These are phyloP conservation scores for Pristionchus maxplancki DNA, from an alignment of 2,888 invertebrate genomes.

Conservation along the genomic window DNA sequence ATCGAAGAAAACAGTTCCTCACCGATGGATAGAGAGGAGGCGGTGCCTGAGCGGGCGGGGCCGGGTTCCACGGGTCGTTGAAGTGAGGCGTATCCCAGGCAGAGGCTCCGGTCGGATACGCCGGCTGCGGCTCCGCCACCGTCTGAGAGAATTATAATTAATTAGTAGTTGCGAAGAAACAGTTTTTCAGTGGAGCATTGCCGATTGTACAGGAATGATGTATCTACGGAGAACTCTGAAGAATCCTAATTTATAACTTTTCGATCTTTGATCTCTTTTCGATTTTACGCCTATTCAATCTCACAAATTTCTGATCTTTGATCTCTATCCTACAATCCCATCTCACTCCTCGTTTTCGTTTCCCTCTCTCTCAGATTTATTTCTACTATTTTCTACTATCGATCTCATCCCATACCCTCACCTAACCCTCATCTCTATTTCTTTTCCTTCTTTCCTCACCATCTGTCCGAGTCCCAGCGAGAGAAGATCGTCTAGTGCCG, in stretches of 20 bases:
- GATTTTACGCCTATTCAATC: too few species aligned
- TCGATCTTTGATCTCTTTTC: background rate
- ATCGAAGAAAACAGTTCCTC: background rate
- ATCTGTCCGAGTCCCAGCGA: slow-evolving; percentile 72
- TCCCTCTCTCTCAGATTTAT: too few species aligned
- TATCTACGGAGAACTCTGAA: background rate
- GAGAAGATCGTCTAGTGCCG: slow-evolving; percentile 74
- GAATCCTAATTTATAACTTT: too few species aligned
- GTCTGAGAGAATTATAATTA: slow-evolving; percentile 10
- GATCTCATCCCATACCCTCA: too few species aligned
- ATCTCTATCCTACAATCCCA: background rate
- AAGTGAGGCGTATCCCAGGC: slow-evolving; percentile 47
- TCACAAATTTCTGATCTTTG: background rate
- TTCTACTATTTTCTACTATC: too few species aligned
- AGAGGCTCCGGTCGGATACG: slow-evolving; percentile 1
- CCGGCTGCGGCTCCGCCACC: slow-evolving; percentile 44
- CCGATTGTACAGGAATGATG: too few species aligned
- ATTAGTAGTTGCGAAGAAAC: too few species aligned
- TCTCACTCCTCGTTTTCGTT: too few species aligned
- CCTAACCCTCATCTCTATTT: background rate
- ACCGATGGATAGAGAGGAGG: slow-evolving; percentile 33
- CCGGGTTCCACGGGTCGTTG: slow-evolving; percentile 47
- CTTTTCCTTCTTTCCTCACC: background rate
- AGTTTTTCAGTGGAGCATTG: too few species aligned
- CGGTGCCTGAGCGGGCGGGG: slow-evolving; percentile 25